A percentile compares a stretch with the other conserved stretches of the same genome.
phyloP scores from a whole-genome alignment of 2,113 vertebrate species.

The Hyperopisus bebe region DNA sequence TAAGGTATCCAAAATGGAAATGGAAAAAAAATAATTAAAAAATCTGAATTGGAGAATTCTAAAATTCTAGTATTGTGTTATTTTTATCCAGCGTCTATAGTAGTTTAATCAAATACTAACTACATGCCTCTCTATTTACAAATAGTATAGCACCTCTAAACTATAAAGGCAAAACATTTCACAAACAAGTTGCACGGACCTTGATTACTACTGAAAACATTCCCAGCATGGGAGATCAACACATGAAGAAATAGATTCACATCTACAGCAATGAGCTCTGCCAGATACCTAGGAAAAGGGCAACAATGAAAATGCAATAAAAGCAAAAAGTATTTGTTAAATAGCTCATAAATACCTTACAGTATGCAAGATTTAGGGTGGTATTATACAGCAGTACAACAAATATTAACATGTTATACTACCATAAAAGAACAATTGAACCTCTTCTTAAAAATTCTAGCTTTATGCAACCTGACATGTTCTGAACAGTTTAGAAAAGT shows the following conservation, averaged over 20 bases:
- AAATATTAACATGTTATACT: neutral
- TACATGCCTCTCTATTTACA: slow-evolving; percentile 50
- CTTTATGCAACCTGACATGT: neutral
- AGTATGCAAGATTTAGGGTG: neutral
- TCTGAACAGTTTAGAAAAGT: neutral
- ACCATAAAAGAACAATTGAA: neutral
- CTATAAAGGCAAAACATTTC: slow-evolving; percentile 59
- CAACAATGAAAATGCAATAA: slow-evolving; percentile 39
- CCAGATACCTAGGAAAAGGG: slow-evolving; percentile 42
- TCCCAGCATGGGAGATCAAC: slow-evolving; percentile 57
- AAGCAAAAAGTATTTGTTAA: slow-evolving; percentile 9
- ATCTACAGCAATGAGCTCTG: slow-evolving; percentile 38
- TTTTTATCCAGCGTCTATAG: slow-evolving; percentile 33
- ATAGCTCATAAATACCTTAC: neutral
- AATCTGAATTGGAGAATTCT: neutral
- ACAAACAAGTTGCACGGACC: slow-evolving; percentile 60
- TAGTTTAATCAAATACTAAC: slow-evolving; percentile 50
- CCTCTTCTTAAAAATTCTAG: neutral
- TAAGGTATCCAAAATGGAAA: neutral
- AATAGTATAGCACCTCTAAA: slow-evolving; percentile 56
- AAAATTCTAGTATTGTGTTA: slow-evolving; percentile 29
- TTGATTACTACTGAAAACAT: slow-evolving; percentile 62
- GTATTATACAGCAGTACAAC: neutral
- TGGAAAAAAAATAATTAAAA: slow-evolving; percentile 9
- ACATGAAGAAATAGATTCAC: slow-evolving; percentile 42